Evolutionary conservation across 1,140 invertebrate species (phyloP).

Genomic region (Palaemon carinicauda): DNA sequence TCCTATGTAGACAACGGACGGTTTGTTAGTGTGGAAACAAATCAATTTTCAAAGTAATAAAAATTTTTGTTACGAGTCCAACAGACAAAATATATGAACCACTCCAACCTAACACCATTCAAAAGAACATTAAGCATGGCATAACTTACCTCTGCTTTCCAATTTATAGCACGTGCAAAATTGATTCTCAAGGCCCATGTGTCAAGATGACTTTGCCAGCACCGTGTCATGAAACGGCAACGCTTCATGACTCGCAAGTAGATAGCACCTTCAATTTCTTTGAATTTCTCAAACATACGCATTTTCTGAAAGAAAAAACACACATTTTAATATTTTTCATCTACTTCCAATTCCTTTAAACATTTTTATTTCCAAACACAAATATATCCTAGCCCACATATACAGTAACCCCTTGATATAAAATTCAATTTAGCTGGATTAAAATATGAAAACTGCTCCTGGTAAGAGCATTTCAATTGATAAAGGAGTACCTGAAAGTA

Average conservation of each 20-base stretch:
- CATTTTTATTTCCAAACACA: too few species aligned
- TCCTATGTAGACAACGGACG: too few species aligned
- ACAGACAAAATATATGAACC: too few species aligned
- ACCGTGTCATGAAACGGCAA: background rate
- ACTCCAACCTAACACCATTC: background rate
- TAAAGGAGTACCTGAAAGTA: too few species aligned
- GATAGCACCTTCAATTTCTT: conserved; percentile 16
- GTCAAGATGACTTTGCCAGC: conserved; percentile 28
- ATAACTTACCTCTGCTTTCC: conserved; percentile 28
- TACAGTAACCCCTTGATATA: too few species aligned
- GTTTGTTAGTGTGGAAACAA: too few species aligned
- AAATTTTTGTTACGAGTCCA: too few species aligned
- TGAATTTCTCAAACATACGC: conserved; percentile 4
- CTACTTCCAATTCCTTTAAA: background rate
- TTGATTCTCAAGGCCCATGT: conserved; percentile 32
- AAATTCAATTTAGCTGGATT: background rate
- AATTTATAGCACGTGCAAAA: conserved; percentile 15
- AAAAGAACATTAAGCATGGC: background rate
- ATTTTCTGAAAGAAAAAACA: conserved; percentile 20
- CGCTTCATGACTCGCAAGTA: background rate
- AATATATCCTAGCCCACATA: background rate
- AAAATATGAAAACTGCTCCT: background rate
- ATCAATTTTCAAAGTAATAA: too few species aligned
- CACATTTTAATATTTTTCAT: background rate
- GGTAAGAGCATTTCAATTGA: background rate